These are phyloP conservation scores for Scomber colias DNA, from an alignment of 2,113 vertebrate species.

Conservation along the genomic window DNA sequence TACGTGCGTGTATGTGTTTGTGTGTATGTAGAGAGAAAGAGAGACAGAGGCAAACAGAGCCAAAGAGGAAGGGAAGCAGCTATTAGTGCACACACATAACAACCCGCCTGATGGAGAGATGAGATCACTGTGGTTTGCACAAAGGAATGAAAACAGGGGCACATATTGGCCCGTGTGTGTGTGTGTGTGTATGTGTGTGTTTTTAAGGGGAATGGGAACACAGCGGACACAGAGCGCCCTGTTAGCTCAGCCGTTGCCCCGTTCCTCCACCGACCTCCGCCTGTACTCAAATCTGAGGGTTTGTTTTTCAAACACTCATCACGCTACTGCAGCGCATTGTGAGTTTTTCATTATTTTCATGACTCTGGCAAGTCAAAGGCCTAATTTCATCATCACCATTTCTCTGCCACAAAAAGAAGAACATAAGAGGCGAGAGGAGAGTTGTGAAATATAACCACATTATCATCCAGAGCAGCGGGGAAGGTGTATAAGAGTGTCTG, in stretches of 20 bases:
- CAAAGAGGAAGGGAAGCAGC: conserved; percentile 71
- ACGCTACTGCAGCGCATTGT: conserved; percentile 21
- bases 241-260: conserved; percentile 27
- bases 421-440: neutral
- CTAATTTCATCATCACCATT: conserved; percentile 57
- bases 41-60: conserved; percentile 41
- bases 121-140: conserved; percentile 77
- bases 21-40: neutral
- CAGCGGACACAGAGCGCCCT: neutral
- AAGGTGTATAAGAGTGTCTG: conserved; percentile 45
- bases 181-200: conserved; percentile 10
- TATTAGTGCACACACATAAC: conserved; percentile 67
- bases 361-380: conserved; percentile 26
- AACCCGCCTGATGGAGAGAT: conserved; percentile 75
- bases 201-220: conserved; percentile 28
- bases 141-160: conserved; percentile 78
- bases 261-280: neutral
- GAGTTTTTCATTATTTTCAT: conserved; percentile 57
- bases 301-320: conserved; percentile 31
- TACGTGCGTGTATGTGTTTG: conserved; percentile 13
- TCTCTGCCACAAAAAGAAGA: conserved; percentile 19
- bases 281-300: conserved; percentile 9
- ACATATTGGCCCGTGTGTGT: conserved; percentile 26
- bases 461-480: conserved; percentile 30
- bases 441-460: conserved; percentile 27